Conservation (phyloP, 2,888 invertebrate genomes). For the Caenorhabditis japonica region DNA sequence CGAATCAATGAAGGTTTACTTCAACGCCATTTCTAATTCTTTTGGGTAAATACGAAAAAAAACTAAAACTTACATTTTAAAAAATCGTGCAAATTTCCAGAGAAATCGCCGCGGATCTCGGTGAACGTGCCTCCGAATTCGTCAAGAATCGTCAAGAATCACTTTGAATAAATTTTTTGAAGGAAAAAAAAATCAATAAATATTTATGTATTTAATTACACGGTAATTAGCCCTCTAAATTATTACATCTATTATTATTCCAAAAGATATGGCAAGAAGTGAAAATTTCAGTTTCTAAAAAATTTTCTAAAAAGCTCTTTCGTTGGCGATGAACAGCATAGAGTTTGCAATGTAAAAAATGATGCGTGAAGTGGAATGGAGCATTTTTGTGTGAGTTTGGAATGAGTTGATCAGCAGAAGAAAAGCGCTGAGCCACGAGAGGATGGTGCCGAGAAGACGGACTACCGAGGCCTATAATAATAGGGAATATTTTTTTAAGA, state of each 20-base stretch:
- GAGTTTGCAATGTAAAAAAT: conserved; percentile 49
- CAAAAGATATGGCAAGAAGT: conserved; percentile 34
- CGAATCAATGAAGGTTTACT: conserved; percentile 21
- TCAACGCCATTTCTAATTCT: conserved; percentile 31
- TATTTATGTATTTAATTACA: too few relatives aligned
- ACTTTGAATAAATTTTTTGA: too few relatives aligned
- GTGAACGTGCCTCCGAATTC: conserved; percentile 17
- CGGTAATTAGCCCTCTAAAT: not conserved
- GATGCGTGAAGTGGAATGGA: conserved; percentile 38
- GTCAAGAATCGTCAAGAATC: conserved; percentile 31
- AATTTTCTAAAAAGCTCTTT: conserved; percentile 42
- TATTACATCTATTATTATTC: not conserved
- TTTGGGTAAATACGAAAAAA: conserved; percentile 8
- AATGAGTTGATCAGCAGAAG: conserved; percentile 44
- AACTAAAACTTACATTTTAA: not conserved
- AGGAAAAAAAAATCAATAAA: too few relatives aligned
- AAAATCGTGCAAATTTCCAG: conserved; percentile 4
- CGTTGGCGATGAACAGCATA: conserved; percentile 56
- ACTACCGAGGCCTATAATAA: conserved; percentile 28
- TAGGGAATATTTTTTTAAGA: not conserved
- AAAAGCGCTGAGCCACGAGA: conserved; percentile 49
- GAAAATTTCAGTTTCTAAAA: not conserved
- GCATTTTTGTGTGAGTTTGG: conserved; percentile 43
- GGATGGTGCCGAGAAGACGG: conserved; percentile 36
- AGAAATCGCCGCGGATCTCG: conserved; percentile 30